Evolutionary conservation across 2,888 invertebrate species (phyloP).

Genomic region (Drosophila neoperkinsi): DNA sequence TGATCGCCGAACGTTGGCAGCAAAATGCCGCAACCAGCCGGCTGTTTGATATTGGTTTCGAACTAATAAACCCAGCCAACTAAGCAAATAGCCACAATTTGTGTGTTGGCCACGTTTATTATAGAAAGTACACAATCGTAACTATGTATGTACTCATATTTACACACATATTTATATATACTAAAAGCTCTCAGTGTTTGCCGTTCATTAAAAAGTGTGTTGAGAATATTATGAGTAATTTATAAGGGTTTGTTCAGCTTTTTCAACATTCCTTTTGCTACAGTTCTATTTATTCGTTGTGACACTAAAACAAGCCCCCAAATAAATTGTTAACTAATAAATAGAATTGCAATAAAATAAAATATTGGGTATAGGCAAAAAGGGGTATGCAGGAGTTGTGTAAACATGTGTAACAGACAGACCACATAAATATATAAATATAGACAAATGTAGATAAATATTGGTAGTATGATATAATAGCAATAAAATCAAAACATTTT

Average conservation of each 20-base stretch:
- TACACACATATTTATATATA: background rate
- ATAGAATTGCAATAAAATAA: constrained; percentile 6
- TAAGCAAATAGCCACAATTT: constrained; percentile 55
- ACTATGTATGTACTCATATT: background rate
- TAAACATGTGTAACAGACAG: background rate
- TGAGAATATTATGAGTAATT: background rate
- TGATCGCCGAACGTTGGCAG: constrained; percentile 56
- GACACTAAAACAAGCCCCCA: constrained; percentile 33
- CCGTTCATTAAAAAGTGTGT: constrained; percentile 36
- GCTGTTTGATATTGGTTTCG: constrained; percentile 62
- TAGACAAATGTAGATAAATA: background rate
- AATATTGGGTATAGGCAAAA: background rate
- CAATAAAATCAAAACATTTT: background rate
- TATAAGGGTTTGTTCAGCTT: background rate
- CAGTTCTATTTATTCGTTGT: constrained; percentile 4
- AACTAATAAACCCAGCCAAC: constrained; percentile 64
- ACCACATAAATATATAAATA: background rate
- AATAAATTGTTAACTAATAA: constrained; percentile 32
- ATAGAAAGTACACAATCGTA: constrained; percentile 44
- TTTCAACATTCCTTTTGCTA: background rate
- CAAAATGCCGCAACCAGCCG: constrained; percentile 25
- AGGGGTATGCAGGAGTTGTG: background rate
- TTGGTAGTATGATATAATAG: background rate
- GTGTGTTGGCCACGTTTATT: constrained; percentile 46
- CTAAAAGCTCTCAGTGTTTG: constrained; percentile 35